A percentile compares a stretch with the other conserved stretches of the same genome.
These are phyloP conservation scores for Dynastes maya DNA, from an alignment of 2,888 invertebrate species.

Conservation along the genomic window DNA sequence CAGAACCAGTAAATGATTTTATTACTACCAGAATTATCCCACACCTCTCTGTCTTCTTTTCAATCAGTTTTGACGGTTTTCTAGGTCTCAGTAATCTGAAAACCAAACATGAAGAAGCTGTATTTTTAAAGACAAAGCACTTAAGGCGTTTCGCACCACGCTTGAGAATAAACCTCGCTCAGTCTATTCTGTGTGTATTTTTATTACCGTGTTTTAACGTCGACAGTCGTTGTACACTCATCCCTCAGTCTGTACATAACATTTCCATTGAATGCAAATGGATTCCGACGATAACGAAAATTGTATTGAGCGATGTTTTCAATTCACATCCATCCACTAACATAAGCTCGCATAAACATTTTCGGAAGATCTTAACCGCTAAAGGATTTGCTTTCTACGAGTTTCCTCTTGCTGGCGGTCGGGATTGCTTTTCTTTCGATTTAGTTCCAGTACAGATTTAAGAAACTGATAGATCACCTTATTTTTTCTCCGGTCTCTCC, in stretches of 20 bases:
- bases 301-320: conserved; percentile 45
- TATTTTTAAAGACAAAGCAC: background rate
- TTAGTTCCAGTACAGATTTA: conserved; percentile 46
- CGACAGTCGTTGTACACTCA: background rate
- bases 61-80: too few relatives aligned
- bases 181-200: background rate
- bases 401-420: conserved; percentile 39
- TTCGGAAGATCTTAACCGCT: conserved; percentile 47
- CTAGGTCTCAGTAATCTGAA: too few relatives aligned
- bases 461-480: conserved; percentile 50
- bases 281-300: conserved; percentile 31
- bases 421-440: conserved; percentile 51
- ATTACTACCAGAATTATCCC: too few relatives aligned
- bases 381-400: conserved; percentile 48
- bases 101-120: too few relatives aligned
- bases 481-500: conserved; percentile 41
- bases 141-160: background rate
- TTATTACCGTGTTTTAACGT: conserved; percentile 4
- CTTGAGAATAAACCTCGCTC: background rate
- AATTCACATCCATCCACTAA: conserved; percentile 41
- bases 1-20: too few relatives aligned
- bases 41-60: too few relatives aligned
- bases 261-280: conserved; percentile 43
- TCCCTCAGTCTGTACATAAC: conserved; percentile 21
- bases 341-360: conserved; percentile 48